Percentiles rank a stretch among this genome's conserved stretches.
Conservation (phyloP, 2,888 invertebrate genomes). For the Stenoptilia bipunctidactyla region DNA sequence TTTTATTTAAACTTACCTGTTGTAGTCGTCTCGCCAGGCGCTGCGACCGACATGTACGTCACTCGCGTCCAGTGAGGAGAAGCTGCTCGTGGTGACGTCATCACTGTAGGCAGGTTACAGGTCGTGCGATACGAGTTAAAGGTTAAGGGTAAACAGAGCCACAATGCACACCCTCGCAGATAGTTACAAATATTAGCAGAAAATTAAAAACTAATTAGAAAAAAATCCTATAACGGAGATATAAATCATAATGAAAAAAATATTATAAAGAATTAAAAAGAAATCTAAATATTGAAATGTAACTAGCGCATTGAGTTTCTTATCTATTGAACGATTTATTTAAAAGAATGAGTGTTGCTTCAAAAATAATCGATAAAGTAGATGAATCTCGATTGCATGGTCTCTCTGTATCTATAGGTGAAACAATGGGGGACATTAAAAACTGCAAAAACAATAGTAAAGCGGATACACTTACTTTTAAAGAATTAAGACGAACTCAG, state of each 20-base stretch:
- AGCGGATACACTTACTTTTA: slow-evolving; percentile 16
- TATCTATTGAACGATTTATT: no score
- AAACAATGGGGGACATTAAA: not conserved
- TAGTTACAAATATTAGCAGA: slow-evolving; percentile 11
- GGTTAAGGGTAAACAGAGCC: slow-evolving; percentile 45
- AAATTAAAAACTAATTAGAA: slow-evolving; percentile 2
- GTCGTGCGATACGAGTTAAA: slow-evolving; percentile 47
- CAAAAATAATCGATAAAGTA: no score
- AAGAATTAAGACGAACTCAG: slow-evolving; percentile 31
- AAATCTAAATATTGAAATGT: no score
- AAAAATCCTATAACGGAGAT: no score
- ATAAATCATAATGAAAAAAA: no score
- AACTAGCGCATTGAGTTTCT: no score
- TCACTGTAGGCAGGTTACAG: slow-evolving; percentile 52
- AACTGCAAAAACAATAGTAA: slow-evolving; percentile 18
- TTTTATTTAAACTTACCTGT: slow-evolving; percentile 43
- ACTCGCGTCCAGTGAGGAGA: slow-evolving; percentile 48
- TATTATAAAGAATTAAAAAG: no score
- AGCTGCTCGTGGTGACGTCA: slow-evolving; percentile 56
- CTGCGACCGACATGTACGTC: slow-evolving; percentile 35
- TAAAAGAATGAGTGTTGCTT: no score
- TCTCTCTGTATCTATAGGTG: not conserved
- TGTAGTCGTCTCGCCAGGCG: slow-evolving; percentile 58
- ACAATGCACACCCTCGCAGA: slow-evolving; percentile 49
- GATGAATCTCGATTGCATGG: slow-evolving; percentile 4